Percentiles rank a stretch among this genome's conserved stretches.
phyloP scores from a whole-genome alignment of 2,888 invertebrate species.

The Cephonodes hylas region DNA sequence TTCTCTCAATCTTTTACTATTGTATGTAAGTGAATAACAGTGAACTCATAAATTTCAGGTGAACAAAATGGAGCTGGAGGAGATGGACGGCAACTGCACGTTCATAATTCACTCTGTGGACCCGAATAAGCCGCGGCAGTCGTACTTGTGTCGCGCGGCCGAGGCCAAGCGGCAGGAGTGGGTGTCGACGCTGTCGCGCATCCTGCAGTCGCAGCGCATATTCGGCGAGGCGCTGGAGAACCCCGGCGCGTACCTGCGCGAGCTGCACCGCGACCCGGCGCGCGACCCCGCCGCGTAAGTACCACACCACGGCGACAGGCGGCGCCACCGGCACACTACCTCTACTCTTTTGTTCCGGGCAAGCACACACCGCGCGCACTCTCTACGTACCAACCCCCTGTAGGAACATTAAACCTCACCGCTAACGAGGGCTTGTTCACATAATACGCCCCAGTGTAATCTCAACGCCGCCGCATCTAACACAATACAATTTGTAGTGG shows the following conservation, averaged over 20 bases:
- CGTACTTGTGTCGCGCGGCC: slow-evolving; percentile 90
- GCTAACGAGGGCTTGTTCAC: no score
- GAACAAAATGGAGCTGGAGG: slow-evolving; percentile 95
- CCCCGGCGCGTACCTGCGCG: slow-evolving; percentile 84
- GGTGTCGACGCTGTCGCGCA: slow-evolving; percentile 90
- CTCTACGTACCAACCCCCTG: neutral
- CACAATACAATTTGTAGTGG: neutral
- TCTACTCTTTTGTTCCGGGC: neutral
- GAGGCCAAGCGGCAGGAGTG: slow-evolving; percentile 90
- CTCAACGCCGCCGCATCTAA: neutral
- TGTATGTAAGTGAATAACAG: neutral
- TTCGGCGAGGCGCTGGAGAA: slow-evolving; percentile 97
- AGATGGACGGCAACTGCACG: slow-evolving; percentile 64
- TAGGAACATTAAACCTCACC: neutral
- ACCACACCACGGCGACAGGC: slow-evolving; percentile 19
- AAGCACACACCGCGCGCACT: neutral
- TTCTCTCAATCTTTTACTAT: neutral
- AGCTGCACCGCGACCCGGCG: slow-evolving; percentile 53
- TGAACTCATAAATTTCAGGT: slow-evolving; percentile 82
- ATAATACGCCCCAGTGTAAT: neutral
- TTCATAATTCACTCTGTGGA: slow-evolving; percentile 86
- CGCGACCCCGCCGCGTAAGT: slow-evolving; percentile 67
- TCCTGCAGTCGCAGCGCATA: slow-evolving; percentile 95
- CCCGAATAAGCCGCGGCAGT: slow-evolving; percentile 86
- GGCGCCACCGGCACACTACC: neutral